Evolutionary conservation across 2,888 invertebrate genomes (phyloP).

Genomic region (Drosophila pseudotalamancana): DNA sequence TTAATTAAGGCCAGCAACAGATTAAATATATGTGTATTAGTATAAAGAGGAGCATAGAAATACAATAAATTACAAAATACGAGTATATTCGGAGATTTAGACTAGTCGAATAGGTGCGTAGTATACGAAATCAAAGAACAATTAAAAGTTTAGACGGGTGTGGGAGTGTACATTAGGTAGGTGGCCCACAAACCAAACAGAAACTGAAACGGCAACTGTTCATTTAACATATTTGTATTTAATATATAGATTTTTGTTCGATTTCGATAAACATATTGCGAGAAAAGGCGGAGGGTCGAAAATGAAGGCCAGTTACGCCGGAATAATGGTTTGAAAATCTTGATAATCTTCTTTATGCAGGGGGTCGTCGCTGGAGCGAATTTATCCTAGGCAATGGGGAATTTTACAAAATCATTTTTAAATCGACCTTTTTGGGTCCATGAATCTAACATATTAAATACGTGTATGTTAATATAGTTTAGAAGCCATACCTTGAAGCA

Average conservation of each 20-base stretch:
- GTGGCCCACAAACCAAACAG: conserved; percentile 44
- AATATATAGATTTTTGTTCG: conserved; percentile 79
- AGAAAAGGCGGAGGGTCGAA: conserved; percentile 21
- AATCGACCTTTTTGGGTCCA: conserved; percentile 23
- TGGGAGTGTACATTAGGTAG: conserved; percentile 39
- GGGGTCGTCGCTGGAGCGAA: conserved; percentile 49
- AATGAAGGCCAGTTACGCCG: conserved; percentile 27
- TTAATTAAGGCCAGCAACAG: conserved; percentile 54
- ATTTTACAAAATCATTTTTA: conserved; percentile 34
- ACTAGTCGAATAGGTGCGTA: conserved; percentile 47
- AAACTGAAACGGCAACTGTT: conserved; percentile 66
- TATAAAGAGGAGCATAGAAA: conserved; percentile 35
- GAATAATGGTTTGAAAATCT: conserved; percentile 23
- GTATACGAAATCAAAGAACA: conserved; percentile 54
- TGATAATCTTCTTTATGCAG: conserved; percentile 29
- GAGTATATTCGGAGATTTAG: conserved; percentile 36
- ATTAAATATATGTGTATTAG: conserved; percentile 38
- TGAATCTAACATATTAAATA: conserved; percentile 83
- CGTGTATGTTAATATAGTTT: conserved; percentile 82
- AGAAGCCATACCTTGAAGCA: conserved; percentile 92
- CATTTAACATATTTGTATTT: conserved; percentile 82
- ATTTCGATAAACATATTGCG: conserved; percentile 30
- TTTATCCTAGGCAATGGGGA: conserved; percentile 56
- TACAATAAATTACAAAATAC: conserved; percentile 36
- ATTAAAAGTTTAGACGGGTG: conserved; percentile 50